Evolutionary conservation across 2,113 vertebrate species (phyloP).

Genomic region (Greenwoodochromis staneri): DNA sequence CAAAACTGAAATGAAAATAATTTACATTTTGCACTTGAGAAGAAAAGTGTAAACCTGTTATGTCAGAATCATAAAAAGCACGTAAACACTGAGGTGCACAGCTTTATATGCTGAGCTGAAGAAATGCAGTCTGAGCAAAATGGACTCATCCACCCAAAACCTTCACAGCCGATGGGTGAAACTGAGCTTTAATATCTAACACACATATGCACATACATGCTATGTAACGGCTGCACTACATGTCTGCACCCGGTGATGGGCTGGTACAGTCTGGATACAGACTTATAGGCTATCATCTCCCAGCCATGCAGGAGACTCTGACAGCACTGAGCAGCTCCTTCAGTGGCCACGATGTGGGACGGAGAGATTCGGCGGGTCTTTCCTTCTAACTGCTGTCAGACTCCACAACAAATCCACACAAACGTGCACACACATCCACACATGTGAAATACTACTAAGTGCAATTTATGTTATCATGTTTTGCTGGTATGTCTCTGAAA

Average conservation of each 20-base stretch:
- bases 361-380: not conserved
- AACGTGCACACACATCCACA: not conserved
- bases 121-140: not conserved
- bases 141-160: not conserved
- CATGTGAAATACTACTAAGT: not conserved
- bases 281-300: not conserved
- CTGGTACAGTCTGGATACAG: rapidly evolving
- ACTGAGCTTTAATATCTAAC: not conserved
- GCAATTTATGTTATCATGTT: no score
- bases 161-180: rapidly evolving
- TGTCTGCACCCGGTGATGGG: rapidly evolving
- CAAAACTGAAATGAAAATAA: not conserved
- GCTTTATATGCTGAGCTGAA: rapidly evolving
- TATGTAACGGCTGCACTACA: rapidly evolving
- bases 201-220: not conserved
- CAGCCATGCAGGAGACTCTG: not conserved
- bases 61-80: not conserved
- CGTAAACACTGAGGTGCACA: not conserved
- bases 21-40: not conserved
- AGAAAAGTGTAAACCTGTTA: not conserved
- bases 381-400: not conserved
- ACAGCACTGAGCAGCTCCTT: not conserved
- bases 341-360: not conserved
- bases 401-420: not conserved
- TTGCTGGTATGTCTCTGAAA: no score